Base-by-base conservation (phyloP, 1,140 invertebrate genomes). In the Calycopis cecrops region DNA sequence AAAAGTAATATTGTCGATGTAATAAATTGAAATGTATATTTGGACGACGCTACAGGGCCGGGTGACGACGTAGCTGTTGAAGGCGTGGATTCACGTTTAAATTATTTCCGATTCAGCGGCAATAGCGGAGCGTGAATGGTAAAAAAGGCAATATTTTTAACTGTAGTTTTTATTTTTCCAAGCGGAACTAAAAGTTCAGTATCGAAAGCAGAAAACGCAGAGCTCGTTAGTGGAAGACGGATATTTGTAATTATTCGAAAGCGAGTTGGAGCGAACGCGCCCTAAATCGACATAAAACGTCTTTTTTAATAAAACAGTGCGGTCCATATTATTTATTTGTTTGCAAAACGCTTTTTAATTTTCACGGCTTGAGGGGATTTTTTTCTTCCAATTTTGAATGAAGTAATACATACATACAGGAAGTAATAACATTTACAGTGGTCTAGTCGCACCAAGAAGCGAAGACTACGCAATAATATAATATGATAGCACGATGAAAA, bases 211-310 rank as follows among this genome's bases (percentile, higher is more conserved):
- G 61, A 64, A 69, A 61, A 62, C 58, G 65, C 59, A 67, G 56
- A 62, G 63, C 67, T 77, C 74, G 73, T 79, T 79, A 76, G 68
- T 64, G 59, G 48, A 61, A 63, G 69, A 52, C 67, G 72, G 69
- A 57, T 71, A 67, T 77, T 71, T 71, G 77, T 79, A 80, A 80
- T 80, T 76, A 76, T 67, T 70, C 73, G 69, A 73, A 79, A 79
- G 67, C 52, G 60, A 67, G 73, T 69, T 65, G 60, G 44, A 57
- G 62, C 57, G 40, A 28, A 28, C 16, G 28, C 48, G 3, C 0
- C 9, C 28, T n/a, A 42, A 52, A 33, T 21, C 21, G 28, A 49
- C 12, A 50, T 16, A 57, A 56, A 55, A 38, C 35, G 38, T 28
- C n/a, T 10, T 35, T 33, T 57, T 9, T 50, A 48, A 28, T 48